A percentile compares a stretch with the other conserved stretches of the same genome.
Evolutionary conservation across 2,797 vertebrate species (phyloP).

Genomic region (Dipus sagitta): DNA sequence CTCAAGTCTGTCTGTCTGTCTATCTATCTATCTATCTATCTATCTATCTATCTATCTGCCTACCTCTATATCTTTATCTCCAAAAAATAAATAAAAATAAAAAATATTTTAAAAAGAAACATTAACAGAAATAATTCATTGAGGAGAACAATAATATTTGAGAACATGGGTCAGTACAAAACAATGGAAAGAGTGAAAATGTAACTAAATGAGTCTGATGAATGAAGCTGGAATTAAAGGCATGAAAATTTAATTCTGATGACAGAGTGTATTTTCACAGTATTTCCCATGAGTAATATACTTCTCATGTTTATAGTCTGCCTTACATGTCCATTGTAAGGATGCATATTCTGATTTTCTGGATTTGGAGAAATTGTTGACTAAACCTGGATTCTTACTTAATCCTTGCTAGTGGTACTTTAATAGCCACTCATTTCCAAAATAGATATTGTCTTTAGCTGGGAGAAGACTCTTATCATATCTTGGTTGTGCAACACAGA

Average conservation of each 20-base stretch:
- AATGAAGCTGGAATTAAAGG: not conserved
- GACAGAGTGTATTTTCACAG: not conserved
- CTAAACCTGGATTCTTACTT: not conserved
- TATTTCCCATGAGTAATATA: not conserved
- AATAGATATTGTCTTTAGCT: not conserved
- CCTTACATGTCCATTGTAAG: not conserved
- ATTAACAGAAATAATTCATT: not conserved
- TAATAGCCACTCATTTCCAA: not conserved
- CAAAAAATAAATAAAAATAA: too few species aligned
- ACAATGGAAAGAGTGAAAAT: not conserved
- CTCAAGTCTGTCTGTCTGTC: too few species aligned
- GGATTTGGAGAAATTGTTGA: not conserved
- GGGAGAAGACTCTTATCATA: not conserved
- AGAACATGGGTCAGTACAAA: not conserved
- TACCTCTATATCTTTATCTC: too few species aligned
- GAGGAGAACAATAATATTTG: not conserved
- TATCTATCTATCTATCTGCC: too few species aligned
- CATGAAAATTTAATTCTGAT: not conserved
- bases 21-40: too few species aligned
- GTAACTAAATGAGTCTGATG: not conserved
- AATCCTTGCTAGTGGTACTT: not conserved
- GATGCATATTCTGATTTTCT: not conserved
- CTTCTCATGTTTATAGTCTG: not conserved
- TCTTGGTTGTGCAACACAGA: not conserved
- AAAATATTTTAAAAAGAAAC: too few species aligned